Evolutionary conservation across 1,140 invertebrate species (phyloP).

Genomic region (Polyergus mexicanus): DNA sequence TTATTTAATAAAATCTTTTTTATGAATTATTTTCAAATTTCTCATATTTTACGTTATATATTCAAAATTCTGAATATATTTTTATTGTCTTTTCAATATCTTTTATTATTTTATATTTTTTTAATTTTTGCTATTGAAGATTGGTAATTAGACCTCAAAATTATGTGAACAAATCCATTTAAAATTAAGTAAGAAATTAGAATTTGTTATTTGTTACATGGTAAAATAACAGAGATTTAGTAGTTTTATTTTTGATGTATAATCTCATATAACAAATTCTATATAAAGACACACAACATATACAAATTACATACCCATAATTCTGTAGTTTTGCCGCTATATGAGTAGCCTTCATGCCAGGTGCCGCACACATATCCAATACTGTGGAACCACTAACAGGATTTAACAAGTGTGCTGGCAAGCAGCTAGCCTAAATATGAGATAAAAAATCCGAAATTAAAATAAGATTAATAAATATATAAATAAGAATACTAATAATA

Average conservation of each 20-base stretch:
- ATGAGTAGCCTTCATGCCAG: slow-evolving; percentile 98
- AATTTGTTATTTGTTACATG: too few species aligned
- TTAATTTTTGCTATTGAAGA: too few species aligned
- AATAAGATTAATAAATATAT: slow-evolving; percentile 9
- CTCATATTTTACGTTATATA: too few species aligned
- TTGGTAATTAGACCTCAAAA: too few species aligned
- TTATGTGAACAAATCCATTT: too few species aligned
- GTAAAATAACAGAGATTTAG: too few species aligned
- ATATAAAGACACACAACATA: not conserved
- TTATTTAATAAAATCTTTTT: too few species aligned
- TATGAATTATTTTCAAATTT: too few species aligned
- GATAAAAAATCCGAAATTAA: slow-evolving; percentile 60
- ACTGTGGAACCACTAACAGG: slow-evolving; percentile 90
- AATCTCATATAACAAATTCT: not conserved
- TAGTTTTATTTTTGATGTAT: not conserved
- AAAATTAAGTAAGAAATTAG: too few species aligned
- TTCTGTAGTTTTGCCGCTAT: slow-evolving; percentile 94
- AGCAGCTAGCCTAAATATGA: slow-evolving; percentile 93
- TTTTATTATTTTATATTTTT: too few species aligned
- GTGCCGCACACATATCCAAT: slow-evolving; percentile 97
- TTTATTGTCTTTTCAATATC: too few species aligned
- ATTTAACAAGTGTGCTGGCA: slow-evolving; percentile 92
- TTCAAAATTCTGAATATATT: too few species aligned
- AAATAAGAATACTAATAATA: not conserved
- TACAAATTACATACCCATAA: slow-evolving; percentile 87